Evolutionary conservation across 1,140 invertebrate genomes (phyloP).

Genomic region (Heliothis subflexa): DNA sequence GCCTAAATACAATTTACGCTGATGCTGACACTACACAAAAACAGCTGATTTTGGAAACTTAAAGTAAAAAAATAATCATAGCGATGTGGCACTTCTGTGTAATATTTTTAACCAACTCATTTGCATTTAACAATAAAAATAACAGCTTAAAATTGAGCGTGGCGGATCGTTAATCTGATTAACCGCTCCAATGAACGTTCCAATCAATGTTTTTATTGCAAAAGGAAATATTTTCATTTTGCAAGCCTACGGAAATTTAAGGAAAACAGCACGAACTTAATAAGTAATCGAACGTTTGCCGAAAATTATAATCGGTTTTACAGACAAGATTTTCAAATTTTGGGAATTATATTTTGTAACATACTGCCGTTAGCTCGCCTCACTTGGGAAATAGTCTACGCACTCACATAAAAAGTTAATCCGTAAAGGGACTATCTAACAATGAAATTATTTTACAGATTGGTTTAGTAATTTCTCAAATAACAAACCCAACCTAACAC

Average conservation of each 20-base stretch:
- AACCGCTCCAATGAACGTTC: conserved; percentile 8
- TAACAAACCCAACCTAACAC: too few species aligned
- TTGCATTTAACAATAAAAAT: conserved; percentile 39
- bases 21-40: too few species aligned
- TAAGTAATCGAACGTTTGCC: not conserved
- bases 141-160: conserved; percentile 33
- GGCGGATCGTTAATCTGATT: conserved; percentile 32
- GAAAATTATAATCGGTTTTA: not conserved
- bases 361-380: too few species aligned
- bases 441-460: too few species aligned
- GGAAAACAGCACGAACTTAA: not conserved
- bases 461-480: too few species aligned
- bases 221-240: conserved; percentile 21
- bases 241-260: not conserved
- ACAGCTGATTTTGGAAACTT: not conserved
- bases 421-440: too few species aligned
- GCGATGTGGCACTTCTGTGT: not conserved
- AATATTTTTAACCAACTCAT: not conserved
- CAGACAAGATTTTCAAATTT: too few species aligned
- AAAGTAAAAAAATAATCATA: not conserved
- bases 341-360: too few species aligned
- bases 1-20: too few species aligned
- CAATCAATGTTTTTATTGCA: conserved; percentile 33
- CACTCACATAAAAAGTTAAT: too few species aligned
- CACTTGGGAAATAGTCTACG: too few species aligned